Evolutionary conservation across 1,140 invertebrate genomes (phyloP).

Genomic region (Megalopta genalis): DNA sequence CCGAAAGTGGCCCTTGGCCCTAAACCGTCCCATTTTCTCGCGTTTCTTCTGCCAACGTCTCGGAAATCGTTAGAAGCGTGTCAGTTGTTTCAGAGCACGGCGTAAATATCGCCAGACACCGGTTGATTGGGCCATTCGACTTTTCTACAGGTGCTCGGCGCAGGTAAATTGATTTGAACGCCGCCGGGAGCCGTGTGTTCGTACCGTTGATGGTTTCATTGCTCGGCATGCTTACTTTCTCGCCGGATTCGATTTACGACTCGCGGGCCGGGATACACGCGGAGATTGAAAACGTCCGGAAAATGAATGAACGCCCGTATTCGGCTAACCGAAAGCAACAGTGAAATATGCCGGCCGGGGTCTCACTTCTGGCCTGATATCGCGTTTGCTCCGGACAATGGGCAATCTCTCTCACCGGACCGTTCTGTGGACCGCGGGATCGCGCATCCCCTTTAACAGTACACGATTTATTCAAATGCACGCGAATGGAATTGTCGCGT

Average conservation of each 20-base stretch:
- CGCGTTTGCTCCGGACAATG: too few species aligned
- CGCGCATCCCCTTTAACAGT: too few species aligned
- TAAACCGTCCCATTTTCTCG: neutral
- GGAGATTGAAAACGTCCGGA: constrained; percentile 5
- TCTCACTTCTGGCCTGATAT: too few species aligned
- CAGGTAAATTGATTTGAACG: constrained; percentile 14
- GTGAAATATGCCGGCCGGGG: neutral
- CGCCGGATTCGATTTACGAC: constrained; percentile 26
- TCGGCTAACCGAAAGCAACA: neutral
- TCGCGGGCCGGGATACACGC: too few species aligned
- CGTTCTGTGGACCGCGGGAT: too few species aligned
- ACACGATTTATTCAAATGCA: too few species aligned
- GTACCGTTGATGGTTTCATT: constrained; percentile 11
- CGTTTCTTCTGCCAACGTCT: too few species aligned
- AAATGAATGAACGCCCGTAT: neutral
- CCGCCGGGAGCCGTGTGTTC: neutral
- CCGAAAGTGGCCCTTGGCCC: too few species aligned
- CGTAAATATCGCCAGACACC: neutral
- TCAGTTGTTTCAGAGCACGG: neutral
- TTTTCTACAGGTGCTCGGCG: neutral
- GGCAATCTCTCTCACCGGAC: too few species aligned
- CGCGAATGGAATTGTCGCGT: too few species aligned
- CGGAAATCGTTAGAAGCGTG: neutral
- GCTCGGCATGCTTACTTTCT: constrained; percentile 9
- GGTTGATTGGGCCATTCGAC: neutral